Evolutionary conservation across 1,140 invertebrate species (phyloP), one percentile per base, ranked within the genome.

Genomic region (Thrips palmi): DNA sequence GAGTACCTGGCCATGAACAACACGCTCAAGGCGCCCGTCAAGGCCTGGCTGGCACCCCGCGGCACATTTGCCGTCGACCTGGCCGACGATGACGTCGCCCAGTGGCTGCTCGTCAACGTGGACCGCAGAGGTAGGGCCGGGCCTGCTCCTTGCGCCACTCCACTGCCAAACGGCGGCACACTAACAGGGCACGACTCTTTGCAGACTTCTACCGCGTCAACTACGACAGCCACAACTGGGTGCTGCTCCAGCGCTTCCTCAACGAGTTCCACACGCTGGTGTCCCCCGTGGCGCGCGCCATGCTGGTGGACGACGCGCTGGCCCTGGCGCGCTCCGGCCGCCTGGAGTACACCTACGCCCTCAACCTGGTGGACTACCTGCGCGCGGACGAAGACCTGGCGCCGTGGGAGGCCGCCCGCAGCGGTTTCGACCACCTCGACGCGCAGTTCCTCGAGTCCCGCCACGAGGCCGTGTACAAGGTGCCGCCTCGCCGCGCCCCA

Each of bases 301-400:
- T 70, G 41, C 54, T 77, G 10, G 48, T 77, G 5, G 64, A 74
- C 43, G 71, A 76, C 47, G 55, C 66, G 1, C 65, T 72, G 40
- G 68, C 64, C 43, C 49, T 75, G 20, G 68, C 63, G 0, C 52
- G 52, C 39, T 51, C 48, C 1, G 57, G 53, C 5, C 45, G 51
- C 2, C 15, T 64, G 0, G 33, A 56, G 12, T 70, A 71, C 28
- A 42, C 45, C 0, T 43, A 62, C 1, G 55, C 68, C 1, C 51
- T 76, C 2, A 6, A 6, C 29, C 1, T 7, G n/a, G 6, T 31
- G 7, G 6, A n/a, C n/a, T 31, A 15, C n/a, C 29, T 31, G n/a
- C 29, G n/a, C 6, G 6, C 14, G 6, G 29, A 31, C n/a, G 19
- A 8, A 18, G 29, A 6, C n/a, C 19, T 31, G 14, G 7, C 7